These are phyloP conservation scores for Saturnia japonica DNA, from an alignment of 2,888 invertebrate genomes.

Conservation along the genomic window DNA sequence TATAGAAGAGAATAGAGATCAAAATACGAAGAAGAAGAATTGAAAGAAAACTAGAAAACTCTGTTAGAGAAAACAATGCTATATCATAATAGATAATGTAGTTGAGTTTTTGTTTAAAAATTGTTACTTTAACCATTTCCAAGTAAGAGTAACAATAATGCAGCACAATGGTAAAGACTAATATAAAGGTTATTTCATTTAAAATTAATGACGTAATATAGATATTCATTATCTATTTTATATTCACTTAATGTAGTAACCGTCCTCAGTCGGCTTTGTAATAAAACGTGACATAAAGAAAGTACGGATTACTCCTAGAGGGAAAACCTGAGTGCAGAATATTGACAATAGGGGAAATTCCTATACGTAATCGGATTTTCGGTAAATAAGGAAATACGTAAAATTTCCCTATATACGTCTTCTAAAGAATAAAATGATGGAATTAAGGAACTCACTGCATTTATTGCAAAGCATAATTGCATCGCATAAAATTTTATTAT, in stretches of 20 bases:
- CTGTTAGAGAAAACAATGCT: too few species aligned
- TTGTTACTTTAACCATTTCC: too few species aligned
- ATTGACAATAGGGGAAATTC: background rate
- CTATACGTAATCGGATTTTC: background rate
- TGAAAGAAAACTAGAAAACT: too few species aligned
- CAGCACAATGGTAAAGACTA: background rate
- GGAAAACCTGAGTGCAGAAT: background rate
- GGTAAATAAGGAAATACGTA: background rate
- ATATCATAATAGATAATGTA: too few species aligned
- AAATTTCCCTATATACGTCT: background rate
- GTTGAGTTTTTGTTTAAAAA: too few species aligned
- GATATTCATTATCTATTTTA: conserved; percentile 1
- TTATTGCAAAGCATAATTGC: background rate
- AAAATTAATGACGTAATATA: conserved; percentile 1
- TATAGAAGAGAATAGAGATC: too few species aligned
- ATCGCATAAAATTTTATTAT: background rate
- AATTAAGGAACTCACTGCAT: background rate
- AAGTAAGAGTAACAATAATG: too few species aligned
- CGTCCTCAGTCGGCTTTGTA: background rate
- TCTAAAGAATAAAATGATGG: background rate
- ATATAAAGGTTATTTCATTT: background rate
- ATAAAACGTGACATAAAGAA: background rate
- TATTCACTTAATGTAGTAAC: background rate
- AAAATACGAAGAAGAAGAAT: too few species aligned
- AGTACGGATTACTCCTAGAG: background rate